Evolutionary conservation across 2,888 invertebrate genomes (phyloP), one percentile per base, ranked within the genome.

Genomic region (Abrostola tripartita): DNA sequence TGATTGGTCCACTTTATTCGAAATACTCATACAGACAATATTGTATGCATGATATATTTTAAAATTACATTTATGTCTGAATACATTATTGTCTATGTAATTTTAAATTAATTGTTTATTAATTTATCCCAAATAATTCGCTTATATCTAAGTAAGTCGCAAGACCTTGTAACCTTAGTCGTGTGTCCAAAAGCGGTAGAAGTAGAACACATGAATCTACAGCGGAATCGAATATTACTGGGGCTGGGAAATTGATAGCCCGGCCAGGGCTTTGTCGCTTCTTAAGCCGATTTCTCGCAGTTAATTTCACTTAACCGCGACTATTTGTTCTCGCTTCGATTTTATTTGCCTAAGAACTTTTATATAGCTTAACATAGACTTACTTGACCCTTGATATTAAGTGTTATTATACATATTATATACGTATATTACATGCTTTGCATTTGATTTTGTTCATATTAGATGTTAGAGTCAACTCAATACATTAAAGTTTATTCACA

Each of bases 291-390:
- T 84, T 84, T 73, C 81, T 78, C 76, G 84, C 85, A 86, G 85
- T 89, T 90, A 88, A 89, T 90, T 88, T 90, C 89, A 89, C 85
- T 90, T 89, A 87, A 79, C 81, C 78, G 71, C 76, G 81, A 82
- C 85, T 85, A 85, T 88, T 87, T 82, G 85, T 85, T 83, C 81
- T 80, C 76, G 74, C 73, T 75, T 74, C 78, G 81, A 83, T 85
- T 88, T 84, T 81, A 82, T 82, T 81, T 81, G 81, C 72, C 75
- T 75, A 63, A 61, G 61, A 70, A 76, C 63, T 65, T 70, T 71
- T 71, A 57, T 60, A 66, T 64, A 55, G 51, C 12, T 36, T 52
- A 36, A 24, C 4, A 24, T 4, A 24, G 24, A 11, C n/a, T 50
- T 10, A 10, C 50, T 50, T 24, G 11, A 11, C 36, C 11, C 11